A percentile compares a stretch with the other conserved stretches of the same genome.
Conservation (phyloP, 2,113 vertebrate species). For the Pteruthius melanotis region DNA sequence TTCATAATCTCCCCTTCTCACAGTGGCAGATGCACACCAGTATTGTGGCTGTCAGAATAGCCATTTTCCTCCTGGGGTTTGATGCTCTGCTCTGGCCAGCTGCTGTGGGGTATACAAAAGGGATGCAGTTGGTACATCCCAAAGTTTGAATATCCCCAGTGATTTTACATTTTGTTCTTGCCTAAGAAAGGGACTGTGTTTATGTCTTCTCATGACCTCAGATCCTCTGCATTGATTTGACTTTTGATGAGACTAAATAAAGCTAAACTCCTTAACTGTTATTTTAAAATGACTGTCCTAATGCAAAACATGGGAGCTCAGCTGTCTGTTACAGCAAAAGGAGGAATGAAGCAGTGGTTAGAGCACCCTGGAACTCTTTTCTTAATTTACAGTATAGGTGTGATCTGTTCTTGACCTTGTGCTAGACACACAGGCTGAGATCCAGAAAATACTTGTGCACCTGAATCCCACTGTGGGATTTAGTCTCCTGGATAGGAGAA, state of each 20-base stretch:
- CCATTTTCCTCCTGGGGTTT: conserved; percentile 22
- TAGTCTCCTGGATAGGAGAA: neutral
- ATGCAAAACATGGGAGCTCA: neutral
- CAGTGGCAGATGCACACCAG: conserved; percentile 50
- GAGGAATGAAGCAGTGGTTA: neutral
- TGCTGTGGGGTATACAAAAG: conserved; percentile 27
- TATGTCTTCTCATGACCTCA: neutral
- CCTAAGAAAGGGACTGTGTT: neutral
- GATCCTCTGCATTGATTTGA: neutral
- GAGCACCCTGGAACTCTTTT: neutral
- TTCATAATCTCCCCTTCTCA: conserved; percentile 47
- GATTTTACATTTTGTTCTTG: conserved; percentile 1
- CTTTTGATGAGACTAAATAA: neutral
- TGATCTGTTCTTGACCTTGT: neutral
- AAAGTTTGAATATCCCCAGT: conserved; percentile 5
- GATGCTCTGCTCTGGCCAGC: neutral
- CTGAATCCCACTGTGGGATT: neutral
- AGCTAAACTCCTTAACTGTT: neutral
- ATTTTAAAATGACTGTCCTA: neutral
- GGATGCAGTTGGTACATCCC: conserved; percentile 9
- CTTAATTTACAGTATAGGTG: neutral
- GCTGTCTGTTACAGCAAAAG: neutral
- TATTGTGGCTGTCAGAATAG: conserved; percentile 41
- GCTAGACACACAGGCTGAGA: neutral
- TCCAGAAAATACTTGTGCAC: neutral